Base-by-base conservation (phyloP, 2,113 vertebrate species). In the Anolis sagrei region DNA sequence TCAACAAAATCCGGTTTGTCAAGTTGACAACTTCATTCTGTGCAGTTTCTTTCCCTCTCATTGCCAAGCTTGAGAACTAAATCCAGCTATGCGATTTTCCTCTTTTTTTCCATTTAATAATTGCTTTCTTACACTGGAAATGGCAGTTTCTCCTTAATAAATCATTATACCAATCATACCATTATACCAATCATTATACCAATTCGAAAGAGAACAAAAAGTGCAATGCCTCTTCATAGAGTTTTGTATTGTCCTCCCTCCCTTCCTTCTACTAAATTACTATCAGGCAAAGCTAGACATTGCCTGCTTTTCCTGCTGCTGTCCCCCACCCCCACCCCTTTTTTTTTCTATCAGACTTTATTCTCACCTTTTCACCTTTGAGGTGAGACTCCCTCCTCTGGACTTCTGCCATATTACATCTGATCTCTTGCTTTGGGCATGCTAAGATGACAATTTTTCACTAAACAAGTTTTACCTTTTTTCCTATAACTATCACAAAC, bases 151-250 rank as follows among this genome's bases (percentile, higher is more conserved):
- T 87, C 29, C 84, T 86, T 89, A 83, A 27, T 14, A 32, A 86
- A 87, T 82, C 72, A 81, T 89, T 91, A 82, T 25, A 79, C 14
- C 89, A n/a, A n/a, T n/a, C n/a, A n/a, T n/a, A n/a, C n/a, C 72
- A 81, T 89, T 91, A 82, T 25, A 79, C 14, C 89, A 86, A 87
- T 82, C 72, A 81, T 89, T 91, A 82, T 25, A 79, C 14, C 89
- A n/a, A n/a, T n/a, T n/a, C n/a, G 76, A 85, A 88, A 27, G 7
- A 84, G 80, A 72, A 13, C 29, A 81, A 62, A 79, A 25, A 1
- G 21, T 74, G 73, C 23, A 2, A 32, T 32, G 76, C n/a, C 18
- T n/a, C 11, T 66, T 51, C 48, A 23, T 1, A 13, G 29, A 48
- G 19, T 21, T 51, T 34, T 68, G 16, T 13, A 23, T 75, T 75